A percentile compares a stretch with the other conserved stretches of the same genome.
Conservation (phyloP, 2,888 invertebrate genomes). For the Protonemura montana region DNA sequence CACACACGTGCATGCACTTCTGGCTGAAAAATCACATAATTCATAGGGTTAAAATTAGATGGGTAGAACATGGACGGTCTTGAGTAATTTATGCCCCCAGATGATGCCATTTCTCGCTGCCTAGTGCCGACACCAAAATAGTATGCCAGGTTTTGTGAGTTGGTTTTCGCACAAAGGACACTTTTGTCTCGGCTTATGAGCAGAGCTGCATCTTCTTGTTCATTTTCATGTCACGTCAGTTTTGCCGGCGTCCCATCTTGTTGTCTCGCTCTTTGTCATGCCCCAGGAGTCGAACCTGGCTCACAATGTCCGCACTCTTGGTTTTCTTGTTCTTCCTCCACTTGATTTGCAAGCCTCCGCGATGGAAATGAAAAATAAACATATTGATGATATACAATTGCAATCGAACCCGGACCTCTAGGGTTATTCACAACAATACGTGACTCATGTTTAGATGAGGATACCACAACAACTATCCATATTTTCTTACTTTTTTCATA, state of each 20-base stretch:
- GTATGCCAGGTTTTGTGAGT: background rate
- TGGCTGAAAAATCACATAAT: background rate
- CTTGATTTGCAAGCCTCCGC: background rate
- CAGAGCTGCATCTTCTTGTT: background rate
- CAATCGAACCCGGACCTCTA: slow-evolving; percentile 18
- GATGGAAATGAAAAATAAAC: background rate
- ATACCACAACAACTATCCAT: background rate
- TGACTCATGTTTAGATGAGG: background rate
- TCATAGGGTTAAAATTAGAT: background rate
- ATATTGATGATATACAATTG: slow-evolving; percentile 1
- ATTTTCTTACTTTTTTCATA: background rate
- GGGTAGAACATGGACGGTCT: background rate
- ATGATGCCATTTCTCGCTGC: background rate
- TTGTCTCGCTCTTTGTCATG: background rate
- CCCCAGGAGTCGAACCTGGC: background rate
- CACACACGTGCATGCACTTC: slow-evolving; percentile 1
- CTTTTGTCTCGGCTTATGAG: background rate
- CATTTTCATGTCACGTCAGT: background rate
- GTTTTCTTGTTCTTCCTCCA: background rate
- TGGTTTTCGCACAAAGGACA: background rate
- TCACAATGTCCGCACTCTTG: background rate
- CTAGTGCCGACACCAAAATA: background rate
- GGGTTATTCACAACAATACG: background rate
- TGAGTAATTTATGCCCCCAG: background rate
- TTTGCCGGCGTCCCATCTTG: background rate